Percentiles rank a stretch among this genome's conserved stretches.
phyloP scores from a whole-genome alignment of 2,888 invertebrate species.

The Notodonta dromedarius region DNA sequence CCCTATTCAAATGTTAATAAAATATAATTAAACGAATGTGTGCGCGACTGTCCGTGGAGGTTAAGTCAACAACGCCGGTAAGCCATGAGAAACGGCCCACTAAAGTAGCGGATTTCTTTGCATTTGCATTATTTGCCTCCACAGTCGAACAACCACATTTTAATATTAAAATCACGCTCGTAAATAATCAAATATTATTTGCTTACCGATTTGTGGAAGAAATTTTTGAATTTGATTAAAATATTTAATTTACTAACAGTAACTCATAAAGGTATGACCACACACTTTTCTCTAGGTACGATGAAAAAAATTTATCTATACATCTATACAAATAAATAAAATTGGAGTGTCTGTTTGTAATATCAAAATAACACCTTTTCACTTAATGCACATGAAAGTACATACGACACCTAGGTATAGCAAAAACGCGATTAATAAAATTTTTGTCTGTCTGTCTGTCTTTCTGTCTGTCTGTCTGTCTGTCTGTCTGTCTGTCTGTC shows the following conservation, averaged over 20 bases:
- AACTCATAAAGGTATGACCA: neutral
- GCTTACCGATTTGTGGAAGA: conserved; percentile 34
- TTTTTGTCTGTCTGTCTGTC: too few relatives aligned
- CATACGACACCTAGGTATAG: too few relatives aligned
- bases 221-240: conserved; percentile 1
- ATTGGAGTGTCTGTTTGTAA: too few relatives aligned
- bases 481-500: too few relatives aligned
- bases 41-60: conserved; percentile 34
- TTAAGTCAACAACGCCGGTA: conserved; percentile 69
- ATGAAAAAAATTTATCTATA: too few relatives aligned
- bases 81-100: conserved; percentile 71
- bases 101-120: conserved; percentile 73
- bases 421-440: too few relatives aligned
- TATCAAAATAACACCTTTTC: too few relatives aligned
- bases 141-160: conserved; percentile 45
- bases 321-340: too few relatives aligned
- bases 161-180: conserved; percentile 49
- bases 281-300: neutral
- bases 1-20: neutral
- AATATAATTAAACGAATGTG: neutral
- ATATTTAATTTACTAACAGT: neutral
- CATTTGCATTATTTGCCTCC: conserved; percentile 63
- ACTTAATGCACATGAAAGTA: too few relatives aligned
- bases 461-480: too few relatives aligned
- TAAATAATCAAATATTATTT: conserved; percentile 53